These are phyloP conservation scores for Ochropleura leucogaster DNA, from an alignment of 2,888 invertebrate genomes.

Conservation along the genomic window DNA sequence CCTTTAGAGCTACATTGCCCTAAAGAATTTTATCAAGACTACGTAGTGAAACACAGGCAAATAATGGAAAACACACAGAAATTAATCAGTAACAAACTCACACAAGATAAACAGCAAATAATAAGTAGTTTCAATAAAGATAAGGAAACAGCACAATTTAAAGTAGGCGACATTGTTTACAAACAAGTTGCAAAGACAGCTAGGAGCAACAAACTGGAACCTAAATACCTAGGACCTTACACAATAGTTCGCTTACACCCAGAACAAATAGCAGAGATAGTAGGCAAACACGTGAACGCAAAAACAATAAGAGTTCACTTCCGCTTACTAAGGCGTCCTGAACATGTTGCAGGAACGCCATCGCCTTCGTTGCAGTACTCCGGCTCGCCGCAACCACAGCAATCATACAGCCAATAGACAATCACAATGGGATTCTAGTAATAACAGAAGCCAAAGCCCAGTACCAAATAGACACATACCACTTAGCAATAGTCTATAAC, in stretches of 20 bases:
- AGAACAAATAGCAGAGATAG: slow-evolving; percentile 62
- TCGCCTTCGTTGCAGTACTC: slow-evolving; percentile 54
- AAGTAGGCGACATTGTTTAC: slow-evolving; percentile 62
- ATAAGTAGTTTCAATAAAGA: slow-evolving; percentile 49
- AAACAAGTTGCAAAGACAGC: slow-evolving; percentile 67
- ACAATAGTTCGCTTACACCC: slow-evolving; percentile 65
- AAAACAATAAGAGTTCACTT: slow-evolving; percentile 65
- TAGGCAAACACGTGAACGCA: slow-evolving; percentile 66
- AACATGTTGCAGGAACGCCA: slow-evolving; percentile 61
- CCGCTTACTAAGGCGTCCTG: slow-evolving; percentile 60
- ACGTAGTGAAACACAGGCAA: slow-evolving; percentile 92
- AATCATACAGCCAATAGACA: slow-evolving; percentile 61
- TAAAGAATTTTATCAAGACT: slow-evolving; percentile 91
- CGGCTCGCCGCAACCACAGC: slow-evolving; percentile 49
- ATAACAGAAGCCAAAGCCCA: slow-evolving; percentile 61
- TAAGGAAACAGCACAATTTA: slow-evolving; percentile 53
- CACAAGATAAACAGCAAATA: slow-evolving; percentile 42
- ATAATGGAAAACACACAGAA: slow-evolving; percentile 60
- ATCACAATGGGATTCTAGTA: slow-evolving; percentile 59
- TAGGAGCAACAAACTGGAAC: slow-evolving; percentile 57
- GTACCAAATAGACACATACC: slow-evolving; percentile 45
- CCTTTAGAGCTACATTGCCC: slow-evolving; percentile 68
- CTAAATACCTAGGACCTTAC: slow-evolving; percentile 28
- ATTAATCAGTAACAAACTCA: slow-evolving; percentile 40
- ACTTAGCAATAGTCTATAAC: slow-evolving; percentile 52